A percentile compares a stretch with the other conserved stretches of the same genome.
phyloP scores from a whole-genome alignment of 2,888 invertebrate species.

The Sinhomidia bicolor region DNA sequence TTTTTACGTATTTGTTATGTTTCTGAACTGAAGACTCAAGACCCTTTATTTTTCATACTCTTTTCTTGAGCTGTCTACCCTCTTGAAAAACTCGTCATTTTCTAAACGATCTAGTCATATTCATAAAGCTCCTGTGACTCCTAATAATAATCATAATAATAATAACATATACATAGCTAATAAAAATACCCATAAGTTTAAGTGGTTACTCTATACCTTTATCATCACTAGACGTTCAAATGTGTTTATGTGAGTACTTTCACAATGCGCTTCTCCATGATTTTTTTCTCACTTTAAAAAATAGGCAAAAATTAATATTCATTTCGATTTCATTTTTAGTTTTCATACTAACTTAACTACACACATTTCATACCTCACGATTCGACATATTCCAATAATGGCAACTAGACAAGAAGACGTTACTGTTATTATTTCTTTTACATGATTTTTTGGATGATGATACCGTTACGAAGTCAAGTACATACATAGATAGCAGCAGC shows the following conservation, averaged over 20 bases:
- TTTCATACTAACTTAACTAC: neutral
- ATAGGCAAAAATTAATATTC: slow-evolving; percentile 34
- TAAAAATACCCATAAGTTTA: slow-evolving; percentile 35
- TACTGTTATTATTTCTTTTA: neutral
- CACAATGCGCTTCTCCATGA: neutral
- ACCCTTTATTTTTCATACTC: neutral
- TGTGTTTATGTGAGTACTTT: neutral
- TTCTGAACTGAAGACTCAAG: no score
- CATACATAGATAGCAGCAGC: no score
- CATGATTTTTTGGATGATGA: neutral
- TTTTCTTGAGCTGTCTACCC: slow-evolving; percentile 2
- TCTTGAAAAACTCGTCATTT: slow-evolving; percentile 15
- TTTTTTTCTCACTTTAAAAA: neutral
- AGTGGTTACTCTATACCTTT: neutral
- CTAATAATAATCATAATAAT: neutral
- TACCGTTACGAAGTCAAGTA: neutral
- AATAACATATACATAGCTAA: no score
- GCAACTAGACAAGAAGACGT: neutral
- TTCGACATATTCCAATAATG: slow-evolving; percentile 3
- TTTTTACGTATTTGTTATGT: neutral
- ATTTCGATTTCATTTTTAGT: neutral
- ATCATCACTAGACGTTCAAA: neutral
- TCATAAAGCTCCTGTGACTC: neutral
- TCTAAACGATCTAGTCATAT: slow-evolving; percentile 27
- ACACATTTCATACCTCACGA: no score